phyloP scores from a whole-genome alignment of 2,797 vertebrate species.

The Lepidocolaptes lacrymiger region DNA sequence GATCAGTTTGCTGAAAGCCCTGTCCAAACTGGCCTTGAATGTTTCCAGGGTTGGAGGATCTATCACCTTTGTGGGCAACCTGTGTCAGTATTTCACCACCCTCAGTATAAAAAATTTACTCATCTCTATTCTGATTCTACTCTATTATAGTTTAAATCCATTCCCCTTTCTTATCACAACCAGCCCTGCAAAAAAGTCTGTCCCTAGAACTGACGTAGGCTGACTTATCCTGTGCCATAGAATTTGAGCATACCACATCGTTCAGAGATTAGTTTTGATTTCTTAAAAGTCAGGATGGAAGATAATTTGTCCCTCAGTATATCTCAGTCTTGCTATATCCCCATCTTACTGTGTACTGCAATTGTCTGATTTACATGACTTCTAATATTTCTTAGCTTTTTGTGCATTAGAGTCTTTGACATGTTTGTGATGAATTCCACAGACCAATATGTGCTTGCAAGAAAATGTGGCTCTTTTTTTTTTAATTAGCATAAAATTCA shows the following conservation, averaged over 20 bases:
- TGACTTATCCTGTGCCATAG: neutral
- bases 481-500: neutral
- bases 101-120: neutral
- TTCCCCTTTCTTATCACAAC: neutral
- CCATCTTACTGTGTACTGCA: neutral
- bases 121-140: neutral
- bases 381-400: neutral
- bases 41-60: neutral
- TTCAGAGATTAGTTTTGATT: neutral
- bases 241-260: neutral
- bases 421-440: neutral
- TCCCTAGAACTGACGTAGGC: neutral
- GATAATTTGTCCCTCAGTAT: neutral
- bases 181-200: neutral
- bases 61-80: neutral
- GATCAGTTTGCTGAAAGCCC: neutral
- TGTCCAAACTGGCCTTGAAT: neutral
- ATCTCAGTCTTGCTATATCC: neutral
- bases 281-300: neutral
- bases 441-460: neutral
- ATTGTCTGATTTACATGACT: neutral
- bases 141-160: neutral
- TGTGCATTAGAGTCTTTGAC: fast-evolving
- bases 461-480: neutral
- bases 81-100: neutral